Evolutionary conservation across 2,113 vertebrate species (phyloP).

Genomic region (Canis aureus): DNA sequence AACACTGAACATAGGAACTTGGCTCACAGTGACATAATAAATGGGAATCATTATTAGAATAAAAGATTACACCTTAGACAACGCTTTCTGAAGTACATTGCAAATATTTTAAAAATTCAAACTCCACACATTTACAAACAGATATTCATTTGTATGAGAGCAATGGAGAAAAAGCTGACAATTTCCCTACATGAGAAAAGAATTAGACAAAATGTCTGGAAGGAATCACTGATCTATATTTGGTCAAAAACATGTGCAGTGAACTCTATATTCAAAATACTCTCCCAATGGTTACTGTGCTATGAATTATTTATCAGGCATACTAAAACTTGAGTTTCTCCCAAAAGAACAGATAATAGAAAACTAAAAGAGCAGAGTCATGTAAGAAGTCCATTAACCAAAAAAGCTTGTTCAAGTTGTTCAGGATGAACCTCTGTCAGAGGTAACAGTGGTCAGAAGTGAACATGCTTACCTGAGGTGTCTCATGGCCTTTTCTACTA

Average conservation of each 20-base stretch:
- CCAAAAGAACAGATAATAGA: conserved; percentile 35
- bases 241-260: conserved; percentile 41
- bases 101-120: conserved; percentile 59
- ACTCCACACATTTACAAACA: conserved; percentile 43
- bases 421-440: neutral
- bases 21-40: conserved; percentile 4
- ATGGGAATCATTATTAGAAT: neutral
- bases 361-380: neutral
- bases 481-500: conserved; percentile 96
- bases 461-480: conserved; percentile 92
- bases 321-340: conserved; percentile 22
- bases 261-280: neutral
- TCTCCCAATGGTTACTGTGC: neutral
- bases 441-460: neutral
- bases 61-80: conserved; percentile 4
- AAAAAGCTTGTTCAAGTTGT: conserved; percentile 8
- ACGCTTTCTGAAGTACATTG: neutral
- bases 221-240: conserved; percentile 28
- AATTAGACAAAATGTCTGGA: conserved; percentile 29
- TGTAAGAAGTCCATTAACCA: neutral
- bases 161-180: conserved; percentile 35
- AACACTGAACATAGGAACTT: neutral
- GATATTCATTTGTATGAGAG: conserved; percentile 18
- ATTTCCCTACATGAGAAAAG: conserved; percentile 45
- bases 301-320: conserved; percentile 15